Percentiles rank a stretch among this genome's conserved stretches.
Conservation (phyloP, 2,113 vertebrate genomes). For the Passer domesticus region DNA sequence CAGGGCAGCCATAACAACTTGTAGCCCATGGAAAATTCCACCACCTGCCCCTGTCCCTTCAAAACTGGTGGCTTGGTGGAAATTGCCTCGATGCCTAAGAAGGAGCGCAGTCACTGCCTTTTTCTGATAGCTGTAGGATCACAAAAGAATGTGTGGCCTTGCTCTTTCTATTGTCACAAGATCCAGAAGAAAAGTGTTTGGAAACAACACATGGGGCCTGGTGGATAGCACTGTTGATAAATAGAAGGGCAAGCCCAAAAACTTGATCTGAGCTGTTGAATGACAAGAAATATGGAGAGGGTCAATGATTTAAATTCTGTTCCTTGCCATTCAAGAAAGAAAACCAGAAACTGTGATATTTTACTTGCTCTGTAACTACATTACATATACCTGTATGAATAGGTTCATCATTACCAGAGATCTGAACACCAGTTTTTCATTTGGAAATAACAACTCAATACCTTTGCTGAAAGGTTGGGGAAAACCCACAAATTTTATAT, state of each 20-base stretch:
- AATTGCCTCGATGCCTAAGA: neutral
- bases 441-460: neutral
- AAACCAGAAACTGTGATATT: neutral
- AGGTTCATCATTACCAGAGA: neutral
- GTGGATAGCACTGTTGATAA: neutral
- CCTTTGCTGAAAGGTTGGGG: neutral
- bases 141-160: neutral
- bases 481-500: accelerated
- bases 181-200: neutral
- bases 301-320: neutral
- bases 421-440: neutral
- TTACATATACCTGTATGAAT: neutral
- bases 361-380: accelerated
- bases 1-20: too few relatives aligned
- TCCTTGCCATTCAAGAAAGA: neutral
- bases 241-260: neutral
- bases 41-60: neutral
- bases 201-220: neutral
- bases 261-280: neutral
- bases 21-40: neutral
- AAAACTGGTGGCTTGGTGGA: neutral
- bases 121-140: neutral
- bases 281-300: neutral
- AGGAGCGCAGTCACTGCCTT: neutral
- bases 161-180: neutral